Conservation (phyloP, 2,113 vertebrate species). For the Accipiter cooperii region DNA sequence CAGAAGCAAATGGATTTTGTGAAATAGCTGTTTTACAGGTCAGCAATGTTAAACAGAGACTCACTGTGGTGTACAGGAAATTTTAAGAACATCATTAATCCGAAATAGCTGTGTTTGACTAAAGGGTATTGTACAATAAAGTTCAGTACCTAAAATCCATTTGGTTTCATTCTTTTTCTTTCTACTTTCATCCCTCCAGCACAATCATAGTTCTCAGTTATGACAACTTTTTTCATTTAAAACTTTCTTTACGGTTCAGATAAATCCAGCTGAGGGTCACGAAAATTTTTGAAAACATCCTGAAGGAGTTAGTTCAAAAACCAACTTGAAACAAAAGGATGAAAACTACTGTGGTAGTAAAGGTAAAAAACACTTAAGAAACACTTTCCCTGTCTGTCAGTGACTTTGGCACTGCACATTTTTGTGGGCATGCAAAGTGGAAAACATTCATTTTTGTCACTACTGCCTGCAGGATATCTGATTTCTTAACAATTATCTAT, state of each 20-base stretch:
- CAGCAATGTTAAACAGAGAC: conserved; percentile 45
- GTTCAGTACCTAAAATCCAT: not conserved
- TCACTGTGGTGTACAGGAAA: not conserved
- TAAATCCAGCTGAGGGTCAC: not conserved
- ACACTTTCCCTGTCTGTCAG: not conserved
- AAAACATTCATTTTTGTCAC: not conserved
- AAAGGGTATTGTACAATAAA: not conserved
- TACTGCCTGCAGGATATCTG: not conserved
- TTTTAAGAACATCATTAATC: conserved; percentile 25
- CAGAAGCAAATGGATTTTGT: conserved; percentile 37
- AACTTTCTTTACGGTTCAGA: not conserved
- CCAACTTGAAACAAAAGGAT: not conserved
- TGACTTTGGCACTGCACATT: not conserved
- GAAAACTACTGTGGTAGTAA: not conserved
- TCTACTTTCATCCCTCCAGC: not conserved
- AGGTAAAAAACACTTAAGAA: not conserved
- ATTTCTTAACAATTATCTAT: not conserved
- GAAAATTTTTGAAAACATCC: not conserved
- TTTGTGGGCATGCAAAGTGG: not conserved
- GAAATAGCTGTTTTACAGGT: conserved; percentile 50
- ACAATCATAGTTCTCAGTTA: not conserved
- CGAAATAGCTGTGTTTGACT: not conserved
- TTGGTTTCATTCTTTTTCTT: not conserved
- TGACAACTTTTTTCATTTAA: not conserved
- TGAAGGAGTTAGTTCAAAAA: not conserved